A percentile compares a stretch with the other conserved stretches of the same genome.
These are phyloP conservation scores for Amblyraja radiata DNA, from an alignment of 2,797 vertebrate genomes.

Conservation along the genomic window DNA sequence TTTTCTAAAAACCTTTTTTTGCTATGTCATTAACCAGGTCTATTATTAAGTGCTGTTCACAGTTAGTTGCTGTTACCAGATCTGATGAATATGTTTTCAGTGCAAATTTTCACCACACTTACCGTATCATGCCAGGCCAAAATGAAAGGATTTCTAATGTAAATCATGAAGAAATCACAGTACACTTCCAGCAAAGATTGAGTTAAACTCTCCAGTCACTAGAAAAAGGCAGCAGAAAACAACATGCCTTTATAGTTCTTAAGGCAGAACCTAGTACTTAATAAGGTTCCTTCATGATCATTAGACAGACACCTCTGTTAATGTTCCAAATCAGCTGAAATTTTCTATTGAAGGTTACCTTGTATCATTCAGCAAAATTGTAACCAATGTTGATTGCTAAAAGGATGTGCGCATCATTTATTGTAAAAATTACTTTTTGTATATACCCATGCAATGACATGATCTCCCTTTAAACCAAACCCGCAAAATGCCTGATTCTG, in stretches of 20 bases:
- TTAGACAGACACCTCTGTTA: neutral
- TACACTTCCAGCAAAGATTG: neutral
- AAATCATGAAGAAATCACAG: neutral
- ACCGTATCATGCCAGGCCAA: neutral
- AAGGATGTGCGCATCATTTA: neutral
- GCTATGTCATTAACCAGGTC: neutral
- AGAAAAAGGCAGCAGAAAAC: neutral
- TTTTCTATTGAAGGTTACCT: neutral
- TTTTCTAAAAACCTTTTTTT: neutral
- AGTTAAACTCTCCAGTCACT: neutral
- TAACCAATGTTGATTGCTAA: neutral
- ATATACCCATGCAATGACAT: neutral
- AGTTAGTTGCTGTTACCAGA: neutral
- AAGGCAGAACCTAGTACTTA: neutral
- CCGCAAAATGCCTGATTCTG: neutral
- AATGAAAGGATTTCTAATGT: neutral
- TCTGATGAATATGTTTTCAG: neutral
- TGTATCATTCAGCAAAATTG: neutral
- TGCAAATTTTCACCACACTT: neutral
- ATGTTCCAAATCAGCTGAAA: neutral
- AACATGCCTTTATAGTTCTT: neutral
- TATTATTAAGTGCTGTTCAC: neutral
- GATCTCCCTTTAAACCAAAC: neutral
- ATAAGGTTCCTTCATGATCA: neutral
- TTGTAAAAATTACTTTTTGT: neutral